These are phyloP conservation scores for Sander vitreus DNA, from an alignment of 2,113 vertebrate genomes.

Conservation along the genomic window DNA sequence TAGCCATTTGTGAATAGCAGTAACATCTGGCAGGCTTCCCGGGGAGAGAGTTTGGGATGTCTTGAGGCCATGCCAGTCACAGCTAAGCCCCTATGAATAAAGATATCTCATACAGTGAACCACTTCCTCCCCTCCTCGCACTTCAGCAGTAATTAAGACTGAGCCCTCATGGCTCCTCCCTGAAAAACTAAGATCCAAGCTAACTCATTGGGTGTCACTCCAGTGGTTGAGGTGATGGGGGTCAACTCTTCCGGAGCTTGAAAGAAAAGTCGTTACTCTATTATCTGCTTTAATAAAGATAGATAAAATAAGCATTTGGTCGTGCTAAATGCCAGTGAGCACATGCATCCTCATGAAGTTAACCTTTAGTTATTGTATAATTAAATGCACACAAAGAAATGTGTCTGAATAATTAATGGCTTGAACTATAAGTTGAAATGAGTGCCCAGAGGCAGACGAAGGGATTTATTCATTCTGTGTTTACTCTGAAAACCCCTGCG, in stretches of 20 bases:
- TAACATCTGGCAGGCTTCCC: constrained; percentile 80
- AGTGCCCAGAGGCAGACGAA: neutral
- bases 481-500: neutral
- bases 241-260: constrained; percentile 59
- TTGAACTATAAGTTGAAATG: constrained; percentile 25
- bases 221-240: constrained; percentile 48
- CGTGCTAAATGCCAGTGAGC: constrained; percentile 58
- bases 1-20: constrained; percentile 78
- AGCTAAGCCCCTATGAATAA: constrained; percentile 79
- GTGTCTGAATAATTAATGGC: constrained; percentile 37
- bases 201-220: neutral
- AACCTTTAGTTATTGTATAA: constrained; percentile 45
- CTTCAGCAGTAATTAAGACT: constrained; percentile 74
- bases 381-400: constrained; percentile 33
- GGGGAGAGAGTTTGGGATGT: constrained; percentile 67
- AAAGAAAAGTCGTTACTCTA: constrained; percentile 69
- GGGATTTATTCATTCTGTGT: neutral
- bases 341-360: constrained; percentile 44
- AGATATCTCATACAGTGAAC: constrained; percentile 67
- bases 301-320: constrained; percentile 50
- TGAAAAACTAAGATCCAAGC: neutral
- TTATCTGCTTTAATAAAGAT: constrained; percentile 66
- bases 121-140: constrained; percentile 61
- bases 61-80: constrained; percentile 80
- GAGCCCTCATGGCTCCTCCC: constrained; percentile 22